Conservation (phyloP, 2,797 vertebrate species). For the Phaenicophaeus curvirostris region DNA sequence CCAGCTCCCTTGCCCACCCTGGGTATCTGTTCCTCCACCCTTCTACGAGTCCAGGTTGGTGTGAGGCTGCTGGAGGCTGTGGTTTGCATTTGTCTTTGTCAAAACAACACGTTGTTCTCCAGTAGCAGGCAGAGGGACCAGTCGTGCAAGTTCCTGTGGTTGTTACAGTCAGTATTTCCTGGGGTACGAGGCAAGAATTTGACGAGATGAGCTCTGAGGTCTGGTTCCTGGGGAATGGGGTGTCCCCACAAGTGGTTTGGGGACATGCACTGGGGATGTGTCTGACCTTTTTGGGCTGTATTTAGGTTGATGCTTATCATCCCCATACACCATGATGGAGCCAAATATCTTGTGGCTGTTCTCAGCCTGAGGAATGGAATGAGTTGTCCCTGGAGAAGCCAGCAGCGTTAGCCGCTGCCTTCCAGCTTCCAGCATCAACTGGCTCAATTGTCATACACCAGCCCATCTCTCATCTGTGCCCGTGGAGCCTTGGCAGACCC, state of each 20-base stretch:
- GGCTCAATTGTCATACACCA: not conserved
- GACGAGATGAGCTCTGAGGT: not conserved
- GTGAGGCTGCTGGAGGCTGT: not conserved
- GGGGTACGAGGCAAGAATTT: not conserved
- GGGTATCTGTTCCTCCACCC: no score
- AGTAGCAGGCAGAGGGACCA: not conserved
- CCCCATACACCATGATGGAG: not conserved
- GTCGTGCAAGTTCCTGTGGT: not conserved
- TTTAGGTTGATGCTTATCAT: not conserved
- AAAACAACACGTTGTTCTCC: not conserved
- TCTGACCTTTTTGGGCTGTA: not conserved
- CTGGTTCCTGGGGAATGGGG: not conserved
- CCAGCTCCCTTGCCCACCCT: not conserved
- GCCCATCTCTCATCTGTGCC: not conserved
- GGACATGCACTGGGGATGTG: not conserved
- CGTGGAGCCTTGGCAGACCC: rapidly evolving
- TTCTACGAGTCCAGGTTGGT: not conserved
- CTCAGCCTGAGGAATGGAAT: rapidly evolving
- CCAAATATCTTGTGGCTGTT: not conserved
- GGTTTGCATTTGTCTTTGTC: not conserved
- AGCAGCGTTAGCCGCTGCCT: not conserved
- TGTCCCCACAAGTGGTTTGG: not conserved
- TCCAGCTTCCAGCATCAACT: not conserved
- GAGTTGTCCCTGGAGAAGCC: not conserved
- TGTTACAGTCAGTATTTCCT: not conserved